Evolutionary conservation across 2,888 invertebrate genomes (phyloP).

Genomic region (Eristalinus sepulchralis): DNA sequence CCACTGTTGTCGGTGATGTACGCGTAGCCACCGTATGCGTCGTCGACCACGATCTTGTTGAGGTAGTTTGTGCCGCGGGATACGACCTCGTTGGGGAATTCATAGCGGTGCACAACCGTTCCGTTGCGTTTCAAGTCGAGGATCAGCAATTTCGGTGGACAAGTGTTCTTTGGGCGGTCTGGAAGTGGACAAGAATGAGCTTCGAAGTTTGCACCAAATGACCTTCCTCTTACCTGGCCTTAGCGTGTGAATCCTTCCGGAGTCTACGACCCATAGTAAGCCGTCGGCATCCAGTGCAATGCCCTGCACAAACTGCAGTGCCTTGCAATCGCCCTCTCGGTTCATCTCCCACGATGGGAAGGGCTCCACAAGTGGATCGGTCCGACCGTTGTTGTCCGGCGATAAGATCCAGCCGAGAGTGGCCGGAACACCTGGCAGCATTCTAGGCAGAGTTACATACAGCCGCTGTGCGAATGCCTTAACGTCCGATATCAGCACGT

Average conservation of each 20-base stretch:
- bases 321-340: constrained; percentile 84
- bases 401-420: constrained; percentile 84
- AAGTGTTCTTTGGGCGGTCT: constrained; percentile 82
- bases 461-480: constrained; percentile 86
- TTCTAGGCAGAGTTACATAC: constrained; percentile 87
- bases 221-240: constrained; percentile 76
- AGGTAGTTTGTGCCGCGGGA: constrained; percentile 84
- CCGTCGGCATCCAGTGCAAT: constrained; percentile 88
- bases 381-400: constrained; percentile 79
- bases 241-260: constrained; percentile 85
- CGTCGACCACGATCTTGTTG: constrained; percentile 88
- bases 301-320: constrained; percentile 88
- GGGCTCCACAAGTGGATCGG: constrained; percentile 84
- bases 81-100: constrained; percentile 84
- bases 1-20: constrained; percentile 88
- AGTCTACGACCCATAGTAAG: constrained; percentile 86
- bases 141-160: constrained; percentile 86
- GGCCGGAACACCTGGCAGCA: constrained; percentile 87
- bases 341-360: constrained; percentile 89
- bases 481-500: constrained; percentile 86
- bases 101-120: constrained; percentile 83
- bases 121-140: constrained; percentile 85
- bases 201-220: too few species aligned
- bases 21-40: constrained; percentile 85
- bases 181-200: neutral